Percentiles rank a stretch among this genome's conserved stretches.
Conservation (phyloP, 2,888 invertebrate species). For the Ectemnius continuus region DNA sequence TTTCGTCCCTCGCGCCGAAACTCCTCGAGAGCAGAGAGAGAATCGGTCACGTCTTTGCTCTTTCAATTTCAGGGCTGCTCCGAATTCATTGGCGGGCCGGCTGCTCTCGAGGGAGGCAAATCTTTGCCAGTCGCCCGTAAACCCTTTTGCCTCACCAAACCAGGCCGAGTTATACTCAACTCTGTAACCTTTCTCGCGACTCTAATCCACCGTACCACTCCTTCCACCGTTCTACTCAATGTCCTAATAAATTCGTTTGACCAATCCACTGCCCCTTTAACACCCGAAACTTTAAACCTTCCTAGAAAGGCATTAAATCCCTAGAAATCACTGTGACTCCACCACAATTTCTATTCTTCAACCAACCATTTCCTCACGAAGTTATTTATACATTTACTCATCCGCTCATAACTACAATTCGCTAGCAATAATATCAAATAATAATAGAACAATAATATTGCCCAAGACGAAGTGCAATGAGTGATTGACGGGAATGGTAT, state of each 20-base stretch:
- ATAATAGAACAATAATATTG: too few species aligned
- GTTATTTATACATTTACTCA: too few species aligned
- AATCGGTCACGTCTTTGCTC: conserved; percentile 10
- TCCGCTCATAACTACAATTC: too few species aligned
- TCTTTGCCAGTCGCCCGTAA: conserved; percentile 45
- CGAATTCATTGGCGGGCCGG: conserved; percentile 32
- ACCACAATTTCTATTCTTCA: too few species aligned
- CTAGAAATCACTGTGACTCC: too few species aligned
- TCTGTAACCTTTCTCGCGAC: conserved; percentile 43
- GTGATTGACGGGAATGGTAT: conserved; percentile 1
- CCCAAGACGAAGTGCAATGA: not conserved
- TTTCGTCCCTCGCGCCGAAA: conserved; percentile 4
- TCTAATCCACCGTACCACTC: not conserved
- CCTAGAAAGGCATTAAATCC: not conserved
- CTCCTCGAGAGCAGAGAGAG: conserved; percentile 7
- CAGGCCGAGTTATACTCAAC: conserved; percentile 26
- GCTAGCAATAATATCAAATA: too few species aligned
- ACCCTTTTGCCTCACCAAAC: conserved; percentile 46
- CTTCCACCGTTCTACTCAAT: not conserved
- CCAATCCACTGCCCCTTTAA: not conserved
- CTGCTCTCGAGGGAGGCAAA: conserved; percentile 16
- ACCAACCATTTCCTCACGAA: too few species aligned
- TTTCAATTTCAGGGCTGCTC: conserved; percentile 11
- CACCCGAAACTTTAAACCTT: not conserved
- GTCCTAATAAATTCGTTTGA: not conserved